Evolutionary conservation across 2,113 vertebrate genomes (phyloP), one percentile per base, ranked within the genome.

Genomic region (Marmota monax): DNA sequence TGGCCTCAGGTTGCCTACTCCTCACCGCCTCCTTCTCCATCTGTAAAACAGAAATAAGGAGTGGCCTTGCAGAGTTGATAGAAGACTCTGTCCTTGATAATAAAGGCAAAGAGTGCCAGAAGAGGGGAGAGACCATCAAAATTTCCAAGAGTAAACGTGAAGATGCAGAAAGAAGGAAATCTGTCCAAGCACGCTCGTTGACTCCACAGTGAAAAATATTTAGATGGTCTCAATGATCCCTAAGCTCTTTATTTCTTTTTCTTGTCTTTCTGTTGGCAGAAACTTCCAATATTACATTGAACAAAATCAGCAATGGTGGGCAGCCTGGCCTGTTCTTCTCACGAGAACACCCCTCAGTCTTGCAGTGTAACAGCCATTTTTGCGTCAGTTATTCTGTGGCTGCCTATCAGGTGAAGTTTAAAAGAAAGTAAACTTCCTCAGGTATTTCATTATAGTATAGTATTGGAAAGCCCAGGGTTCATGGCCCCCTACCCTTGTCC

Each of bases 111-210:
- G 16, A 27, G 51, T 53, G 5, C 20, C 73, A 77, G 69, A 83
- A 72, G 17, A 84, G 83, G 82, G 37, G 51, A 84, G n/a, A 96
- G 51, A n/a, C 14, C n/a, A 85, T 61, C n/a, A 25, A 58, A 76
- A 92, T 92, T 74, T 86, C n/a, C 25, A 83, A 42, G 82, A 67
- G 73, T 63, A 93, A 84, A 79, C 29, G 67, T 6, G 79, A 88
- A 67, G 83, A 61, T 48, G 6, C 9, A 74, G 39, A 95, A 90
- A 37, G 67, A 87, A 67, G 53, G 37, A 88, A 90, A 87, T 79
- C 74, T 12, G 25, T 63, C 45, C 48, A 88, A 83, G 53, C 17
- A 42, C 2, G 8, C 14, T 74, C 37, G 63, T 93, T 73, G 83
- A 83, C 45, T 79, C 83, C 65, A 53, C 45, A 73, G 42, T 79